Conservation (phyloP, 2,888 invertebrate species). For the Hoplodrina ambigua region DNA sequence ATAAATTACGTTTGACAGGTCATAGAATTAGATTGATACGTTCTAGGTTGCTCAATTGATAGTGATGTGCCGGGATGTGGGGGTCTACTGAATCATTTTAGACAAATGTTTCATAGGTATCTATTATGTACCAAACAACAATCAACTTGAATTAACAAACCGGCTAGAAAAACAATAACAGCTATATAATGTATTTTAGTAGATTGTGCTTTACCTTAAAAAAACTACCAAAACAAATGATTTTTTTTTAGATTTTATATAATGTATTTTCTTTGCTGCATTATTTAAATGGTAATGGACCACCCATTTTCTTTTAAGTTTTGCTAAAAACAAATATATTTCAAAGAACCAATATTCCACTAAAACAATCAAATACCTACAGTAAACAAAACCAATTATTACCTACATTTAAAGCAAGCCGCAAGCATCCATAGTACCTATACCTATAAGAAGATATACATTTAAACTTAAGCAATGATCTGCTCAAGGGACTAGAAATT, state of each 20-base stretch:
- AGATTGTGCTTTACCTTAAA: not conserved
- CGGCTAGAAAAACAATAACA: not conserved
- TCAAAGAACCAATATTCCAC: too few species aligned
- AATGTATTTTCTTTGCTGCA: too few species aligned
- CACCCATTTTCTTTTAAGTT: too few species aligned
- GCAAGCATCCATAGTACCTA: conserved; percentile 28
- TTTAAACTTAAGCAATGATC: conserved; percentile 76
- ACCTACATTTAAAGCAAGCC: conserved; percentile 17
- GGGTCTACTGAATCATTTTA: conserved; percentile 85
- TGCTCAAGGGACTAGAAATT: conserved; percentile 84
- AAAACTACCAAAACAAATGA: not conserved
- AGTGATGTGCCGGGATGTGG: conserved; percentile 86
- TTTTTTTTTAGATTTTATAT: not conserved
- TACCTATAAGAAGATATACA: conserved; percentile 31
- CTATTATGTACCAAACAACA: conserved; percentile 15
- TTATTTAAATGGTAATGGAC: too few species aligned
- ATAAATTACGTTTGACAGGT: conserved; percentile 86
- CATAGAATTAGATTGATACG: conserved; percentile 83
- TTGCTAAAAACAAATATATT: too few species aligned
- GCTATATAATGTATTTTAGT: not conserved
- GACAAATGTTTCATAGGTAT: conserved; percentile 33
- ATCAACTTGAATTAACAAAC: not conserved
- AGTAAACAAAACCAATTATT: too few species aligned
- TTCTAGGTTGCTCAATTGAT: conserved; percentile 86
- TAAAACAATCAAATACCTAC: not conserved